Evolutionary conservation across 2,797 vertebrate genomes (phyloP), one percentile per base, ranked within the genome.

Genomic region (Caiman crocodilus): DNA sequence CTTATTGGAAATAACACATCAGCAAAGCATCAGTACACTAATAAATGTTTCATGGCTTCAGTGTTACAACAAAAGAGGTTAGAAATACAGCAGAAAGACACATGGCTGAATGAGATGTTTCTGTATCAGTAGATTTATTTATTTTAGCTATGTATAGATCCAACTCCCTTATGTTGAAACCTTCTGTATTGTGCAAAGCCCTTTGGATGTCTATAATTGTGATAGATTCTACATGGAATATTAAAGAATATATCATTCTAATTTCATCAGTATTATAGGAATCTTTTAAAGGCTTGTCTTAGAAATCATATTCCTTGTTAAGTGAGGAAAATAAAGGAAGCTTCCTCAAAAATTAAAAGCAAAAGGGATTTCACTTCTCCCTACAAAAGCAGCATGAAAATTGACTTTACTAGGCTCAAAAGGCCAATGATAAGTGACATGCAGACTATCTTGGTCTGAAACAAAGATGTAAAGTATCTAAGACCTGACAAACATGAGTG

Each of bases 21-120:
- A 84, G 84, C 85, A 94, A 91, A 83, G 32, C 28, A 82, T 74
- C 76, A 81, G 64, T 88, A 80, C 79, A 79, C 25, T 95, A 96
- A 92, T 88, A 76, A 94, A 50, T 3, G 32, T 60, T 92, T 84
- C 86, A 84, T 84, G 93, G 92, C 87, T 97, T 82, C 78, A 88
- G 79, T 35, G 87, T 94, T 96, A 15, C 82, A 91, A 91, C 58
- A 77, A 79, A 91, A 90, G 60, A 94, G 71, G 28, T 63, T 94
- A 95, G 84, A 92, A 92, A 93, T 80, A 58, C 23, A 55, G 92
- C 80, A 90, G 30, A 82, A 95, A 92, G 50, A 67, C 57, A 63
- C 35, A 60, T 56, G 59, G 67, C 20, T 92, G 56, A 91, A 92
- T 83, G 82, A 82, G 32, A 85, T 63, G 21, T 79, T 14, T 90